Evolutionary conservation across 2,797 vertebrate genomes (phyloP).

Genomic region (Tapera naevia): DNA sequence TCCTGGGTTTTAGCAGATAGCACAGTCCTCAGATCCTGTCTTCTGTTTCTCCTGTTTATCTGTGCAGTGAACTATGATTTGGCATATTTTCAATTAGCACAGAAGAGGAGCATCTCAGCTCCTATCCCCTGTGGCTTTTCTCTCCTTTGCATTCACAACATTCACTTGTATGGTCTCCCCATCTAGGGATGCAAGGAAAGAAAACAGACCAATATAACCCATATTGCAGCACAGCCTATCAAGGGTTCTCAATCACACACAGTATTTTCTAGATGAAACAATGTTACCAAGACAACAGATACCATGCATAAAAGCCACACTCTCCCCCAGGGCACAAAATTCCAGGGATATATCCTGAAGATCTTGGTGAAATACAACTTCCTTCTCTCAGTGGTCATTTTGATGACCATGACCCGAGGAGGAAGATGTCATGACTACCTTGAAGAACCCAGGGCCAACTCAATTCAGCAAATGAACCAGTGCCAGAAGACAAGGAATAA

Average conservation of each 20-base stretch:
- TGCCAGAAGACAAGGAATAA: background rate
- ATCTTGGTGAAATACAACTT: background rate
- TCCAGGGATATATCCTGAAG: background rate
- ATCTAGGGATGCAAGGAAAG: background rate
- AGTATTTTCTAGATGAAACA: background rate
- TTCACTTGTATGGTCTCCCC: background rate
- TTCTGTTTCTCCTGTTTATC: background rate
- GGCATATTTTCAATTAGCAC: constrained; percentile 41
- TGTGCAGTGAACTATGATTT: constrained; percentile 32
- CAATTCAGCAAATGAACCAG: background rate
- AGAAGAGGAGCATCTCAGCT: background rate
- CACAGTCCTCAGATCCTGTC: background rate
- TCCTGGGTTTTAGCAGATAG: constrained; percentile 2
- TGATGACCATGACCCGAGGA: background rate
- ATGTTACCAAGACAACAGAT: constrained; percentile 22
- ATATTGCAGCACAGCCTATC: background rate
- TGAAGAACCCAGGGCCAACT: background rate
- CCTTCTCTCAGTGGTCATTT: background rate
- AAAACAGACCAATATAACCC: background rate
- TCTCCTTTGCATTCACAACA: background rate
- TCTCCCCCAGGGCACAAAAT: background rate
- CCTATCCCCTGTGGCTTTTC: background rate
- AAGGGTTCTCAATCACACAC: background rate
- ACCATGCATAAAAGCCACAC: background rate
- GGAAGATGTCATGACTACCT: background rate